A percentile compares a stretch with the other conserved stretches of the same genome.
Conservation (phyloP, 2,797 vertebrate genomes). For the Eutrigla gurnardus region DNA sequence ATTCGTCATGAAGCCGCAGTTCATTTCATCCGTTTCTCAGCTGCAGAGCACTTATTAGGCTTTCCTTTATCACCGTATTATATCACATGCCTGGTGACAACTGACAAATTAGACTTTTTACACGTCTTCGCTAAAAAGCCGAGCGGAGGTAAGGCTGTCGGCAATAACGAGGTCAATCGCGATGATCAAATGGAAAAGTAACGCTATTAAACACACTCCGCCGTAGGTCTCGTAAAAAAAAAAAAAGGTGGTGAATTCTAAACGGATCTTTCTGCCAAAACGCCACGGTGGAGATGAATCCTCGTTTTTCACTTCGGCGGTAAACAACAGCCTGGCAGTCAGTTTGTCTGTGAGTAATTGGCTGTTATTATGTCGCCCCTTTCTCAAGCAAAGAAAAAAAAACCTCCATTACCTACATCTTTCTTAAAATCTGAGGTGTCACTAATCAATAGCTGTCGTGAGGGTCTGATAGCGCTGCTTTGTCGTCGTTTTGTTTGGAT, state of each 20-base stretch:
- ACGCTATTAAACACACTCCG: constrained; percentile 26
- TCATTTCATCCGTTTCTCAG: constrained; percentile 19
- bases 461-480: neutral
- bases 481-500: constrained; percentile 29
- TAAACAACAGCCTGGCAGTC: constrained; percentile 46
- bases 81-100: neutral
- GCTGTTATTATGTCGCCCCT: constrained; percentile 55
- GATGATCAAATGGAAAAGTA: constrained; percentile 36
- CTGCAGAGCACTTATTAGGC: neutral
- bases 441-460: constrained; percentile 50
- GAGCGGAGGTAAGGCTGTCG: constrained; percentile 34
- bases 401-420: constrained; percentile 48
- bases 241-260: constrained; percentile 44
- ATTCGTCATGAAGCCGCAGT: constrained; percentile 16
- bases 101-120: constrained; percentile 12
- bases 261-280: constrained; percentile 44
- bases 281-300: constrained; percentile 27
- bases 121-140: constrained; percentile 7
- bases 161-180: constrained; percentile 29
- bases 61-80: neutral
- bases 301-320: constrained; percentile 47
- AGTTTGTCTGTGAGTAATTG: constrained; percentile 61
- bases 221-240: constrained; percentile 37
- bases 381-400: constrained; percentile 22
- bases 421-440: constrained; percentile 40